A percentile compares a stretch with the other conserved stretches of the same genome.
phyloP scores from a whole-genome alignment of 1,140 invertebrate species.

The Teleopsis dalmanni region DNA sequence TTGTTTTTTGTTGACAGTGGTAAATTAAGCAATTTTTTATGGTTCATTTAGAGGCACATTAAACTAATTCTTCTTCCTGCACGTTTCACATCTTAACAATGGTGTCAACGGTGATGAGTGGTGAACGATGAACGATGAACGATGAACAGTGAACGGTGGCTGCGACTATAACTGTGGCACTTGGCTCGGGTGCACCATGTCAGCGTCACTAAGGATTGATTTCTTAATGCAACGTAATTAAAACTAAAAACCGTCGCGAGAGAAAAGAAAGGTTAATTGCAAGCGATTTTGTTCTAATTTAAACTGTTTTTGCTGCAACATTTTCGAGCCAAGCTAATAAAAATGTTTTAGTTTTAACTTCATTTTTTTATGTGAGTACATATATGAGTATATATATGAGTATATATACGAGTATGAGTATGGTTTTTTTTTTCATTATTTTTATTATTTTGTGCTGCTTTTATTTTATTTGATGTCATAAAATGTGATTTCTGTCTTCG shows the following conservation, averaged over 20 bases:
- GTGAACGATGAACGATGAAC: neutral
- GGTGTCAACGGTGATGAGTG: neutral
- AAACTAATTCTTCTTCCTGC: no score
- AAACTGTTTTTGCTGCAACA: slow-evolving; percentile 25
- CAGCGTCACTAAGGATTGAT: slow-evolving; percentile 7
- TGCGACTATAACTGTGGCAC: neutral
- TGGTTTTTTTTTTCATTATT: neutral
- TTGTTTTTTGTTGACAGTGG: slow-evolving; percentile 3
- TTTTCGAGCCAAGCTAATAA: slow-evolving; percentile 5
- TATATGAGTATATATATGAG: no score
- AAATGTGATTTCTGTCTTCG: slow-evolving; percentile 12
- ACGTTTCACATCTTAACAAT: neutral
- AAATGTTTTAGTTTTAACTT: slow-evolving; percentile 4
- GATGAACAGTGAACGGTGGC: neutral
- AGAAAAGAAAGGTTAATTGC: slow-evolving; percentile 32
- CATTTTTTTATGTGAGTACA: neutral
- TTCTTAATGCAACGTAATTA: slow-evolving; percentile 10
- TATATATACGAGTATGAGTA: no score
- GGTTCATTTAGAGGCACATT: slow-evolving; percentile 28
- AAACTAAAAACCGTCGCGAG: slow-evolving; percentile 3
- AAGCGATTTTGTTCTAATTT: slow-evolving; percentile 42
- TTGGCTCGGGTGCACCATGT: no score
- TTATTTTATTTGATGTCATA: slow-evolving; percentile 2
- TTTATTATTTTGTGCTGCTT: no score
- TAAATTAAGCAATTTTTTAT: slow-evolving; percentile 40